Evolutionary conservation across 1,140 invertebrate species (phyloP).

Genomic region (Littorina saxatilis): DNA sequence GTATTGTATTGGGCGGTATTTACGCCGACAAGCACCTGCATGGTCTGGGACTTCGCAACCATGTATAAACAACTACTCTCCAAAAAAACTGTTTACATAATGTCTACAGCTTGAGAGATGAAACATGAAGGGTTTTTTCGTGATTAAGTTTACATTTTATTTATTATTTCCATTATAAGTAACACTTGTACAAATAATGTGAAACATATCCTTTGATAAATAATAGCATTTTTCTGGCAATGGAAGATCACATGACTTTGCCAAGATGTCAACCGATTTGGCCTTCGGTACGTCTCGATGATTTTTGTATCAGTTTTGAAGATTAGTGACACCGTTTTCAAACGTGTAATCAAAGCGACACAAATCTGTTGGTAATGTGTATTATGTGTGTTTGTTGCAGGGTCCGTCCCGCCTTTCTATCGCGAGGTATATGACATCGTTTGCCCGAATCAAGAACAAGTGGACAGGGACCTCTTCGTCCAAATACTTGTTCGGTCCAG

Average conservation of each 20-base stretch:
- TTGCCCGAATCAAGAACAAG: conserved; percentile 79
- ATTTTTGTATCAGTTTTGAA: no score
- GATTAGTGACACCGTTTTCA: no score
- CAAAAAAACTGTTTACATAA: conserved; percentile 2
- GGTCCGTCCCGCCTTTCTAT: conserved; percentile 81
- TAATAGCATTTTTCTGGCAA: no score
- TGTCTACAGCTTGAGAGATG: no score
- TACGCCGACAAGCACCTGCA: conserved; percentile 19
- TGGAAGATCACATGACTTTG: conserved; percentile 72
- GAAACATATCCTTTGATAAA: no score
- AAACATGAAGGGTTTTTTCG: no score
- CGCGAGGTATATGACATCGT: conserved; percentile 82
- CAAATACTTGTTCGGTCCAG: conserved; percentile 81
- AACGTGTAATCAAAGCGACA: no score
- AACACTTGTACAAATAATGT: no score
- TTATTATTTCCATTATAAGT: no score
- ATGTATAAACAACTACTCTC: conserved; percentile 33
- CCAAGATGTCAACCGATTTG: conserved; percentile 74
- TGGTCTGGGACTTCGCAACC: conserved; percentile 30
- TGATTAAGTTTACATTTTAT: no score
- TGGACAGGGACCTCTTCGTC: conserved; percentile 81
- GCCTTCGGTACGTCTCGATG: conserved; percentile 61
- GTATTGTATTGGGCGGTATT: neutral
- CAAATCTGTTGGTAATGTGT: neutral
- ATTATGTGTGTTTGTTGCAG: conserved; percentile 70